These are phyloP conservation scores for Sciurus carolinensis DNA, from an alignment of 2,797 vertebrate species.

Conservation along the genomic window DNA sequence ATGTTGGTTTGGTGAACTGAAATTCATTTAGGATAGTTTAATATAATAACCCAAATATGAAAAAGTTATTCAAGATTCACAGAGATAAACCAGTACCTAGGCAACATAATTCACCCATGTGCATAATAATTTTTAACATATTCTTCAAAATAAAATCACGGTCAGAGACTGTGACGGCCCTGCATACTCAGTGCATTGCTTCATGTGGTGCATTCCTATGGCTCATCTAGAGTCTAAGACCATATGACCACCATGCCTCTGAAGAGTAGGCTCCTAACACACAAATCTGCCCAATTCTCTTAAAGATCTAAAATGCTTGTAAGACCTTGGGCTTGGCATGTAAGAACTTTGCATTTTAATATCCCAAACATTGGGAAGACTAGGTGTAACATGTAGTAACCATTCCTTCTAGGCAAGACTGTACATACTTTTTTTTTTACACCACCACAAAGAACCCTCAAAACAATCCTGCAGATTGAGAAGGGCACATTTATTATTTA, in stretches of 20 bases:
- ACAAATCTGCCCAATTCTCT: conserved; percentile 34
- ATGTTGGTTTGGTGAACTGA: not conserved
- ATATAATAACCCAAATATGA: conserved; percentile 72
- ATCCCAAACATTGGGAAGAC: conserved; percentile 34
- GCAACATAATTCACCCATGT: conserved; percentile 71
- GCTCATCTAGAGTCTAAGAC: conserved; percentile 78
- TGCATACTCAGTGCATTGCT: conserved; percentile 86
- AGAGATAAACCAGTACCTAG: conserved; percentile 73
- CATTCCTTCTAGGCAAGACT: conserved; percentile 48
- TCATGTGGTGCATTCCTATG: conserved; percentile 86
- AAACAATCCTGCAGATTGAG: conserved; percentile 63
- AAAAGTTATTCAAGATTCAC: conserved; percentile 69
- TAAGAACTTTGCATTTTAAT: conserved; percentile 60
- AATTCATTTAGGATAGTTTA: conserved; percentile 30
- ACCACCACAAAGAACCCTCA: conserved; percentile 59
- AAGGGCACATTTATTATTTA: conserved; percentile 40
- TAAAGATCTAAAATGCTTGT: conserved; percentile 27
- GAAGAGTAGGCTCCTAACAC: conserved; percentile 67
- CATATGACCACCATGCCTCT: conserved; percentile 72
- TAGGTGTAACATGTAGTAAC: conserved; percentile 2
- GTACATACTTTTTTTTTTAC: not conserved
- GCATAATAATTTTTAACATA: conserved; percentile 66
- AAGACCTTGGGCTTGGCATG: conserved; percentile 57
- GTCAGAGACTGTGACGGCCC: conserved; percentile 81
- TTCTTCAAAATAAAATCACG: conserved; percentile 72